Evolutionary conservation across 2,113 vertebrate species (phyloP).

Genomic region (Sapajus apella): DNA sequence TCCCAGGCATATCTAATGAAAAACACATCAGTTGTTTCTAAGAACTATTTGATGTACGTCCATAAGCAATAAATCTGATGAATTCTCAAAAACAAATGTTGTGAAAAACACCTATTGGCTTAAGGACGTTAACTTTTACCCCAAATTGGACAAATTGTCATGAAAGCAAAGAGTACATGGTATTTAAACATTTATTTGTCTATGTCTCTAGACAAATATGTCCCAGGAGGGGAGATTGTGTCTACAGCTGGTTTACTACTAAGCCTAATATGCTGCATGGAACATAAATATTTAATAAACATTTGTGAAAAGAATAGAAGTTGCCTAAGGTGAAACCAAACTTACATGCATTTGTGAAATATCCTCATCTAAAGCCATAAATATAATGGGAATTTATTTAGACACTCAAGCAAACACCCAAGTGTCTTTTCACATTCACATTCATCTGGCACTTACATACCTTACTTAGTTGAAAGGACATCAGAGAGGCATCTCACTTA

Average conservation of each 20-base stretch:
- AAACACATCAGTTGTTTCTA: constrained; percentile 15
- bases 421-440: background rate
- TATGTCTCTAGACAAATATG: background rate
- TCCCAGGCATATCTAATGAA: background rate
- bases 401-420: background rate
- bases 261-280: background rate
- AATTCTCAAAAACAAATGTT: background rate
- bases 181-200: background rate
- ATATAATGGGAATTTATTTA: background rate
- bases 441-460: background rate
- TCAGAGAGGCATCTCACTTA: background rate
- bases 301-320: background rate
- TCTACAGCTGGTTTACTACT: background rate
- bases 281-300: background rate
- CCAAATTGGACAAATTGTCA: background rate
- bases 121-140: constrained; percentile 31
- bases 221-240: background rate
- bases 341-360: background rate
- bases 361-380: background rate
- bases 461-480: background rate
- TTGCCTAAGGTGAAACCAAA: background rate
- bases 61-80: background rate
- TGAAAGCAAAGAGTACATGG: background rate
- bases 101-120: background rate
- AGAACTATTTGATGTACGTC: background rate